These are phyloP conservation scores for Sardina pilchardus DNA, from an alignment of 2,113 vertebrate species.

Conservation along the genomic window DNA sequence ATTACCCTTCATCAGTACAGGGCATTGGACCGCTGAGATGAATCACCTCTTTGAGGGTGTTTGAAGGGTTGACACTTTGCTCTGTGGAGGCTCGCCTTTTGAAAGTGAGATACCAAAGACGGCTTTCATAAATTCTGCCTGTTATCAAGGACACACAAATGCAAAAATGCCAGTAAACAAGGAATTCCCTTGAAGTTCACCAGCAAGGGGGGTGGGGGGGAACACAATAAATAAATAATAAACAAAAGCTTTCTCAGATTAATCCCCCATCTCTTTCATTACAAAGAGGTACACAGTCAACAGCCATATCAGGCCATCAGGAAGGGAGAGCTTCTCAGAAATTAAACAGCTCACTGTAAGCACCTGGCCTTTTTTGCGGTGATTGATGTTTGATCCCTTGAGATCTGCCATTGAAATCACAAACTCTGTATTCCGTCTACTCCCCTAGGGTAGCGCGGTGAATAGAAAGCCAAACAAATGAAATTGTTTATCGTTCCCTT, in stretches of 20 bases:
- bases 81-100: neutral
- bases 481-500: slow-evolving; percentile 54
- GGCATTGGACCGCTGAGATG: neutral
- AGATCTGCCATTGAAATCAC: slow-evolving; percentile 36
- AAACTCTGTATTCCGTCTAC: slow-evolving; percentile 32
- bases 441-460: slow-evolving; percentile 40
- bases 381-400: slow-evolving; percentile 55
- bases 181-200: slow-evolving; percentile 7
- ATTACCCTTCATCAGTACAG: neutral
- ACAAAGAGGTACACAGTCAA: neutral
- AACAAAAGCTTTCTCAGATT: neutral
- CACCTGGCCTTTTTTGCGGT: slow-evolving; percentile 37
- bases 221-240: neutral
- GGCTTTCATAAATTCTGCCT: neutral
- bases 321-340: slow-evolving; percentile 36
- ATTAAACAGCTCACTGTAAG: slow-evolving; percentile 43
- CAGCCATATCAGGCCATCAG: slow-evolving; percentile 39
- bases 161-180: slow-evolving; percentile 8
- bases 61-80: neutral
- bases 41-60: neutral
- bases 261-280: neutral
- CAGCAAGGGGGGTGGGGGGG: neutral
- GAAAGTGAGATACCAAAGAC: slow-evolving; percentile 1
- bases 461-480: slow-evolving; percentile 53
- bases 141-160: slow-evolving; percentile 12